A percentile compares a stretch with the other conserved stretches of the same genome.
Conservation (phyloP, 2,797 vertebrate genomes). For the Lacerta agilis region DNA sequence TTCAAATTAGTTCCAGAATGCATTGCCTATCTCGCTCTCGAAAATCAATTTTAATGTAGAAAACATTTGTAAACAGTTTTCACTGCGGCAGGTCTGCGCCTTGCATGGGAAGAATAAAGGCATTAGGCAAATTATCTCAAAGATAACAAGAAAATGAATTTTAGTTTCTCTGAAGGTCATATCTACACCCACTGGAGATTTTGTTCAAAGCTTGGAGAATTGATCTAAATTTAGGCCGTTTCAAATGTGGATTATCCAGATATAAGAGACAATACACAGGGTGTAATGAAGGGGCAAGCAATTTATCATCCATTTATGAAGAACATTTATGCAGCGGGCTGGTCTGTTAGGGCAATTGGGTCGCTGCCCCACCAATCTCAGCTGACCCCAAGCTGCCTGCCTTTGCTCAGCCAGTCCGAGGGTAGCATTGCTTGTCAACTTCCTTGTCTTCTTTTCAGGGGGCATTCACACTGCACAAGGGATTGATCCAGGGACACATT, state of each 20-base stretch:
- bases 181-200: conserved; percentile 52
- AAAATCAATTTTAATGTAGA: conserved; percentile 76
- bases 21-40: conserved; percentile 72
- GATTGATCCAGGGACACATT: no score
- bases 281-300: background rate
- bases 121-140: conserved; percentile 68
- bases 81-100: conserved; percentile 55
- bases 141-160: conserved; percentile 70
- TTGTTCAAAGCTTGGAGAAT: conserved; percentile 67
- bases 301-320: background rate
- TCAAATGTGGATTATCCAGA: conserved; percentile 8
- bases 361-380: no score
- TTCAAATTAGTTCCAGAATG: conserved; percentile 80
- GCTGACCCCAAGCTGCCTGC: no score
- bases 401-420: no score
- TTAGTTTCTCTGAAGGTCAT: conserved; percentile 69
- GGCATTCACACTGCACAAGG: no score
- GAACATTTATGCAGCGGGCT: no score
- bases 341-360: no score
- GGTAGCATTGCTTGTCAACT: no score
- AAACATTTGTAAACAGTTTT: conserved; percentile 77
- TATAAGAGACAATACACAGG: background rate
- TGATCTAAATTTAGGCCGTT: conserved; percentile 57
- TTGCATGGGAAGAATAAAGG: conserved; percentile 67
- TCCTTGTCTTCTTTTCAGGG: no score